phyloP scores from a whole-genome alignment of 1,140 invertebrate genomes.

The Metaphire vulgaris region DNA sequence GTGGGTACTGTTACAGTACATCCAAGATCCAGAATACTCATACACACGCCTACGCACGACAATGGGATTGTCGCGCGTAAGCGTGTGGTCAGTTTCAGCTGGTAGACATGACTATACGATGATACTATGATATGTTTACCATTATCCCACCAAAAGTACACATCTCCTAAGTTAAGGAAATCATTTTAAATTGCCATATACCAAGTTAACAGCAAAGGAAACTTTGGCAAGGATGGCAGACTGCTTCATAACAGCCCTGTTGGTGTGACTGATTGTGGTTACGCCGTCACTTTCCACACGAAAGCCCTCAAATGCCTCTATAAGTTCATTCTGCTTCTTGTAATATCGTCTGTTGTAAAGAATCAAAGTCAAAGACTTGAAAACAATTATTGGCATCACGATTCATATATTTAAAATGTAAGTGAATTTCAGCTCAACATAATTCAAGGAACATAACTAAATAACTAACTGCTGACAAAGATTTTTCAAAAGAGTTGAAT shows the following conservation, averaged over 20 bases:
- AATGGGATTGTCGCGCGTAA: no score
- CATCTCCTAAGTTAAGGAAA: not conserved
- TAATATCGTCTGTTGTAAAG: constrained; percentile 43
- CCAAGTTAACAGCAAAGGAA: constrained; percentile 36
- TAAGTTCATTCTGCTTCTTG: constrained; percentile 47
- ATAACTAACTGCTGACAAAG: no score
- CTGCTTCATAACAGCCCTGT: constrained; percentile 22
- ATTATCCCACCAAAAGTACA: no score
- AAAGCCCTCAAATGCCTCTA: constrained; percentile 41
- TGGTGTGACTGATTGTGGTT: constrained; percentile 28
- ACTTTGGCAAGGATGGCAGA: constrained; percentile 34
- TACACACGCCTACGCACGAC: no score
- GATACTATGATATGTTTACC: no score
- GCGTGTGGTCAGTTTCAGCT: no score
- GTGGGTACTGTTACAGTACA: no score
- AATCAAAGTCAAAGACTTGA: no score
- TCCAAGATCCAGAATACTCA: not conserved
- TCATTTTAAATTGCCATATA: constrained; percentile 15
- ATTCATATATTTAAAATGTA: not conserved
- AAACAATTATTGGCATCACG: not conserved
- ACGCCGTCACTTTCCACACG: constrained; percentile 15
- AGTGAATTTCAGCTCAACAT: not conserved
- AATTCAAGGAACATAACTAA: not conserved
- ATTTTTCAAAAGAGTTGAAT: no score
- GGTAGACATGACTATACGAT: no score